Evolutionary conservation across 2,113 vertebrate species (phyloP).

Genomic region (Myotis brandtii): DNA sequence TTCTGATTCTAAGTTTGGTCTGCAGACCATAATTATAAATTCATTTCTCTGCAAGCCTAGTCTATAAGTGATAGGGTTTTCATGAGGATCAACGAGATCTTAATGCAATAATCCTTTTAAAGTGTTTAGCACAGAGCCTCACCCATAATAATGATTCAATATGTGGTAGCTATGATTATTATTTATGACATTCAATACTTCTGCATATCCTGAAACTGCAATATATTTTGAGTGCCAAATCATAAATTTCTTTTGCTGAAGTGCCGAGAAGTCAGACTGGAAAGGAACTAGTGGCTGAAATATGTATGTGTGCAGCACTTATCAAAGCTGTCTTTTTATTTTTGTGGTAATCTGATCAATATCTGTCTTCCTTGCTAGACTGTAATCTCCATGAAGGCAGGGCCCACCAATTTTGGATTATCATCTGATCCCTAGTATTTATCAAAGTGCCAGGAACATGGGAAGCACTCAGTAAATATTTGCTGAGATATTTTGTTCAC

Average conservation of each 20-base stretch:
- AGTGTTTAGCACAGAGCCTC: background rate
- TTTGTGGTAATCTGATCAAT: background rate
- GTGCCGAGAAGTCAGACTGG: background rate
- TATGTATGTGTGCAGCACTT: background rate
- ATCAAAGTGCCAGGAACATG: background rate
- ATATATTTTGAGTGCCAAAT: background rate
- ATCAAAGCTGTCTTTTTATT: background rate
- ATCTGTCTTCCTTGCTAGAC: background rate
- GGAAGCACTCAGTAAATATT: background rate
- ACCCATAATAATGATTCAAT: background rate
- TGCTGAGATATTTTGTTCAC: background rate
- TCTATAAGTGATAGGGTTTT: background rate
- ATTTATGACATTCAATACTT: background rate
- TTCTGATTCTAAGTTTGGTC: constrained; percentile 3
- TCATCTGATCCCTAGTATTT: background rate
- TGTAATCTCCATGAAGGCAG: background rate
- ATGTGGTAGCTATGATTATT: background rate
- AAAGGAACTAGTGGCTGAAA: background rate
- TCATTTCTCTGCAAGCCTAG: background rate
- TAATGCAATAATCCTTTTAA: background rate
- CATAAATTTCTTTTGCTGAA: background rate
- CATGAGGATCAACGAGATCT: background rate
- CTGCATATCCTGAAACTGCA: background rate
- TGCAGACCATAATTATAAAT: background rate
- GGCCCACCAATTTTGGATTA: background rate